These are phyloP conservation scores for Dolichomitus sp. DNA, from an alignment of 2,888 invertebrate genomes.

Conservation along the genomic window DNA sequence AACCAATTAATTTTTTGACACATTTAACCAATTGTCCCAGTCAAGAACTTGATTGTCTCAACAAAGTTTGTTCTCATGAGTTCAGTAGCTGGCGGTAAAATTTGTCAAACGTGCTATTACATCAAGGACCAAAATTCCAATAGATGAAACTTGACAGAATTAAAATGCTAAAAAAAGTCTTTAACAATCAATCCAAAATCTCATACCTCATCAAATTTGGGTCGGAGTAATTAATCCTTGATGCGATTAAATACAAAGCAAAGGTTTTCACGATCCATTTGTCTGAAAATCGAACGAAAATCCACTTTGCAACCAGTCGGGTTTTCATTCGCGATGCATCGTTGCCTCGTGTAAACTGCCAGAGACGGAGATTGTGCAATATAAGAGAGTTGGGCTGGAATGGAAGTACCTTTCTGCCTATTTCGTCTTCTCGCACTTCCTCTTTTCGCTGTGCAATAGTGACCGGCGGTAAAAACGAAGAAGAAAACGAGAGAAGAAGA, in stretches of 20 bases:
- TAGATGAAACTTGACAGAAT: too few species aligned
- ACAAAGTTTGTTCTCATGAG: too few species aligned
- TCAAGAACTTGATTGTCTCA: too few species aligned
- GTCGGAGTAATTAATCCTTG: too few species aligned
- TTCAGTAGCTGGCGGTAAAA: too few species aligned
- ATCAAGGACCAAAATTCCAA: too few species aligned
- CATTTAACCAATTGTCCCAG: too few species aligned
- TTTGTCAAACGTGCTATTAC: too few species aligned
- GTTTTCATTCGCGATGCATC: conserved; percentile 38
- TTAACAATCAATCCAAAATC: too few species aligned
- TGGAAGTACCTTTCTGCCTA: background rate
- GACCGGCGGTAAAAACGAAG: conserved; percentile 11
- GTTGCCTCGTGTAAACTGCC: conserved; percentile 21
- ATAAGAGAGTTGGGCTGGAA: conserved; percentile 4
- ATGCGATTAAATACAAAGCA: conserved; percentile 36
- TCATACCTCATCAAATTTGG: too few species aligned
- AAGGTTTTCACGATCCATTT: background rate
- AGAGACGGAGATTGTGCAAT: conserved; percentile 2
- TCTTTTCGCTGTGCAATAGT: conserved; percentile 46
- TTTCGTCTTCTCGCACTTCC: conserved; percentile 49
- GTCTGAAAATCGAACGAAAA: background rate
- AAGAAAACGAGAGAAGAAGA: background rate
- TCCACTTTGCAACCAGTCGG: background rate
- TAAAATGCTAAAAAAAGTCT: too few species aligned
- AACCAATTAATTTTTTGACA: too few species aligned